Evolutionary conservation across 2,888 invertebrate species (phyloP), one percentile per base, ranked within the genome.

Genomic region (Rhodophaea formosa): DNA sequence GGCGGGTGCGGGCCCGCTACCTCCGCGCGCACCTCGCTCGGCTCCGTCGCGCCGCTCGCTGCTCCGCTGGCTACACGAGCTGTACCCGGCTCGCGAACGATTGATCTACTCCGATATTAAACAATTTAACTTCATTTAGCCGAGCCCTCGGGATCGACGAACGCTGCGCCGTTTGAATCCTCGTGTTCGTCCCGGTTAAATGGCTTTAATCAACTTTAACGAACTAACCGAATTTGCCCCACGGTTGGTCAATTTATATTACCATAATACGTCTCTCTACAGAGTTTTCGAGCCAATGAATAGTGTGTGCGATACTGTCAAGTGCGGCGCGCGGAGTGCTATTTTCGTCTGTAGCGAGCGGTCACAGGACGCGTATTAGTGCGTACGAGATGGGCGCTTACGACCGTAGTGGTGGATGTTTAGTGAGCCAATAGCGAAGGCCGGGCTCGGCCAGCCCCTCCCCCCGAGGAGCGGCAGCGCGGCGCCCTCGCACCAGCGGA

Each of bases 231-330:
- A 90, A 88, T 89, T 90, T 87, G 88, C 77, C 82, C 88, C 83
- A 80, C 87, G 88, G 91, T 92, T 91, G 91, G 91, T 87, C 92
- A 91, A 91, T 91, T 91, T 92, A 92, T 92, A 92, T 91, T 91
- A 88, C 86, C 85, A 91, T 91, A 88, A 89, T 88, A 84, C 80
- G 79, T 70, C 70, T 70, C 70, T 69, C 71, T 71, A 78, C 68
- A 68, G 63, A 67, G 65, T 64, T 66, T 73, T 65, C 54, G 77
- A 77, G 72, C 89, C 90, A 89, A 90, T 89, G 83, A 73, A 74
- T 72, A 74, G 72, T 63, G 72, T 71, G 80, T 69, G 71, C 68
- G 77, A 70, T 69, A 62, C 62, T 59, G 70, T 10, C 70, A 73
- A 57, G 62, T 49, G 69, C 64, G 62, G 59, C 62, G 49, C 42